Percentiles rank a stretch among this genome's conserved stretches.
phyloP scores from a whole-genome alignment of 2,888 invertebrate species.

The Nomada lathburiana region DNA sequence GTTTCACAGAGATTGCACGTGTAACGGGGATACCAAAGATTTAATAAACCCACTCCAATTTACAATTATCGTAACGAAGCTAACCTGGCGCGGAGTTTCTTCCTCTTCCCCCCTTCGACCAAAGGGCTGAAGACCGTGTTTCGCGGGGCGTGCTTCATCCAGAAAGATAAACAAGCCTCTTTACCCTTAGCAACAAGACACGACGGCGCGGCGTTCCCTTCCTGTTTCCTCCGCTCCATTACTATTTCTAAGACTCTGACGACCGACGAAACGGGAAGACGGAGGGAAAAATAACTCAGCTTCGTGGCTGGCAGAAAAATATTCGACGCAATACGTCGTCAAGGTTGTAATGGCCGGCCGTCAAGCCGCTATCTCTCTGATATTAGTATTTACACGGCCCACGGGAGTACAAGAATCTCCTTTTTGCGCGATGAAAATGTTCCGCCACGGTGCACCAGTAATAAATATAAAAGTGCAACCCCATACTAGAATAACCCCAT shows the following conservation, averaged over 20 bases:
- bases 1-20: background rate
- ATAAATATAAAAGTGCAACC: conserved; percentile 44
- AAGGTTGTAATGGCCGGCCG: conserved; percentile 32
- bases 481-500: background rate
- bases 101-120: background rate
- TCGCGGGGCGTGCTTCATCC: conserved; percentile 64
- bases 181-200: conserved; percentile 32
- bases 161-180: conserved; percentile 66
- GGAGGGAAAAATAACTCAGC: conserved; percentile 8
- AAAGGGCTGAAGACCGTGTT: conserved; percentile 40
- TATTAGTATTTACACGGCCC: conserved; percentile 65
- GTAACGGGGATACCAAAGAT: background rate
- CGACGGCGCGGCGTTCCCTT: conserved; percentile 24
- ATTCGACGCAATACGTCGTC: conserved; percentile 44
- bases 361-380: conserved; percentile 50
- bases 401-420: conserved; percentile 58
- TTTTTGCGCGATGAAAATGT: conserved; percentile 52
- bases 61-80: background rate
- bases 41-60: conserved; percentile 17
- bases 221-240: conserved; percentile 26
- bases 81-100: background rate
- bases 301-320: conserved; percentile 23
- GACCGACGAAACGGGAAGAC: no score
- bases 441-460: conserved; percentile 25
- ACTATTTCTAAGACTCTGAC: conserved; percentile 1